These are phyloP conservation scores for sheep (Ovis aries) DNA, from an alignment of 2,113 vertebrate genomes.

Conservation along the genomic window DNA sequence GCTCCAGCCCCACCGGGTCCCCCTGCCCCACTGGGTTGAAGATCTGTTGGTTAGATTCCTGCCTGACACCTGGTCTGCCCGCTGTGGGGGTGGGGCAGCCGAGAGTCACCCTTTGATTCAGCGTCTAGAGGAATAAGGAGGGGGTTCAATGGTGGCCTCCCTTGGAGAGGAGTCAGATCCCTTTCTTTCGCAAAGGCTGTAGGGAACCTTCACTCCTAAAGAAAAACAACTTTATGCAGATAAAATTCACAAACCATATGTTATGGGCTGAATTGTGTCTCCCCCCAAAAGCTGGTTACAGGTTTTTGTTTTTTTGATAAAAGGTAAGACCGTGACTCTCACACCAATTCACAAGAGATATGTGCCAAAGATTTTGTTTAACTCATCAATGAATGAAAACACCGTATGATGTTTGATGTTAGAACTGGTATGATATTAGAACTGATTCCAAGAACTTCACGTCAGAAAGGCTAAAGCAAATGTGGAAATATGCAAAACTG, in stretches of 20 bases:
- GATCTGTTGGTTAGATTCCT: background rate
- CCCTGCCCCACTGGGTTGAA: too few relatives aligned
- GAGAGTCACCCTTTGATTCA: too few relatives aligned
- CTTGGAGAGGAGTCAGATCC: background rate
- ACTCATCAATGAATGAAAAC: background rate
- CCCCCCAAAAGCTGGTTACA: background rate
- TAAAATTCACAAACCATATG: background rate
- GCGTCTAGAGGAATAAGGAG: background rate
- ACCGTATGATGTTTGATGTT: rapidly evolving
- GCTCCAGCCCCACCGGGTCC: rapidly evolving
- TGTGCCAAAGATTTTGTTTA: background rate
- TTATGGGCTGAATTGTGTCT: background rate
- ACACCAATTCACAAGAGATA: background rate
- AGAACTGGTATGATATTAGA: background rate
- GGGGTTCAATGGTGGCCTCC: background rate
- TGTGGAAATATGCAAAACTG: rapidly evolving
- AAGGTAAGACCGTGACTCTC: background rate
- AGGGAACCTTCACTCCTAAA: background rate
- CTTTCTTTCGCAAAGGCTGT: background rate
- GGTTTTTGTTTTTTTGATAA: background rate
- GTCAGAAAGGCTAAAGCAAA: too few relatives aligned
- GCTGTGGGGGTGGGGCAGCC: too few relatives aligned
- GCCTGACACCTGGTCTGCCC: background rate
- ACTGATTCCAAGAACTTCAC: background rate
- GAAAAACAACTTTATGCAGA: background rate